A percentile compares a stretch with the other conserved stretches of the same genome.
phyloP scores from a whole-genome alignment of 2,888 invertebrate genomes.

The Spicauda simplicius region DNA sequence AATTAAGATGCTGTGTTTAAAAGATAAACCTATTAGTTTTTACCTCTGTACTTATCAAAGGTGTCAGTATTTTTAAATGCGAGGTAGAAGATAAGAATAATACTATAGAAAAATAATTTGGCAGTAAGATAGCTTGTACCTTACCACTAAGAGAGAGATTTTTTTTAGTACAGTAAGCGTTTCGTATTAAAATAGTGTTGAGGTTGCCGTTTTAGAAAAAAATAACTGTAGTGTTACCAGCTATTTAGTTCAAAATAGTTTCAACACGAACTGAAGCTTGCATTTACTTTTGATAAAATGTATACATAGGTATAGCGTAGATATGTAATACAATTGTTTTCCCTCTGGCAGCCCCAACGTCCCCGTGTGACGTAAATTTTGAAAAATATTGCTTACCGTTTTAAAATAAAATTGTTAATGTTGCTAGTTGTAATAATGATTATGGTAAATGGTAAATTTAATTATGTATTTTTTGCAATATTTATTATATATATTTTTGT shows the following conservation, averaged over 20 bases:
- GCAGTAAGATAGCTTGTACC: slow-evolving; percentile 58
- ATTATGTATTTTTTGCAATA: slow-evolving; percentile 70
- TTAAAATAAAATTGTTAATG: slow-evolving; percentile 72
- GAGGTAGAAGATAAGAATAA: background rate
- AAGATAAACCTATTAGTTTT: background rate
- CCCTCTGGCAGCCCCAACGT: slow-evolving; percentile 64
- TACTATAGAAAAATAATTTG: slow-evolving; percentile 48
- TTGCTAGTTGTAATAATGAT: slow-evolving; percentile 73
- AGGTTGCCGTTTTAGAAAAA: slow-evolving; percentile 62
- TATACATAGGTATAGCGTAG: slow-evolving; percentile 55
- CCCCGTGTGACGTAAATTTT: slow-evolving; percentile 56
- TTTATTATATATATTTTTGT: slow-evolving; percentile 71
- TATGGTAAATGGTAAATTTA: slow-evolving; percentile 50
- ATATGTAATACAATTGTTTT: slow-evolving; percentile 47
- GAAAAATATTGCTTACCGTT: slow-evolving; percentile 78
- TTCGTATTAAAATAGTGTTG: slow-evolving; percentile 59
- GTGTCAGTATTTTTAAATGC: background rate
- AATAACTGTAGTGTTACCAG: slow-evolving; percentile 49
- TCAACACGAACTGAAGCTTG: slow-evolving; percentile 59
- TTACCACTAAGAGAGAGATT: slow-evolving; percentile 75
- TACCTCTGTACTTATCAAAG: no score
- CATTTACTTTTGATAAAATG: slow-evolving; percentile 68
- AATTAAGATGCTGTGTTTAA: background rate
- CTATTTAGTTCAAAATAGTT: slow-evolving; percentile 49
- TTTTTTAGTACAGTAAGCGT: slow-evolving; percentile 71